These are phyloP conservation scores for Sitodiplosis mosellana DNA, from an alignment of 1,140 invertebrate genomes.

Conservation along the genomic window DNA sequence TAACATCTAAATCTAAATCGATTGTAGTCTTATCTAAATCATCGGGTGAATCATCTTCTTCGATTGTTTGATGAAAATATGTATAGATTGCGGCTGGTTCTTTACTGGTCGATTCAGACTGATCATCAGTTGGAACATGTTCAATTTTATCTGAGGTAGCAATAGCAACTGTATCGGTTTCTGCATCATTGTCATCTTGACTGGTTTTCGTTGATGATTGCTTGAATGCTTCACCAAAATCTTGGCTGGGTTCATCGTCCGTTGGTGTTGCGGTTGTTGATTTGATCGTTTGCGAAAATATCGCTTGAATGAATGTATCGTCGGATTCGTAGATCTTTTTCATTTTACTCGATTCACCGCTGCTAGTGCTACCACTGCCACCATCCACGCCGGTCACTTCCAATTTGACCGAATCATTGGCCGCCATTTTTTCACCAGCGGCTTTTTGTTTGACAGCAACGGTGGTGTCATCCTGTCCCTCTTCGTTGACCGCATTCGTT, in stretches of 20 bases:
- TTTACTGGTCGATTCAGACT: background rate
- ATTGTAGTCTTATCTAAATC: too few relatives aligned
- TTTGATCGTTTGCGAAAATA: slow-evolving; percentile 1
- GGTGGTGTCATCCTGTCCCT: too few relatives aligned
- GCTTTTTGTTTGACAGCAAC: too few relatives aligned
- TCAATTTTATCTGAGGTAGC: too few relatives aligned
- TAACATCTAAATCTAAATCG: too few relatives aligned
- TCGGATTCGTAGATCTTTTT: slow-evolving; percentile 1
- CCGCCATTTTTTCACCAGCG: too few relatives aligned
- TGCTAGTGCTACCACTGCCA: too few relatives aligned
- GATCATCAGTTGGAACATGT: too few relatives aligned
- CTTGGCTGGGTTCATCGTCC: background rate
- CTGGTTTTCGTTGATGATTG: background rate
- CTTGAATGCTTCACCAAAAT: background rate
- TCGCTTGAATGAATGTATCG: background rate
- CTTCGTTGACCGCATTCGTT: too few relatives aligned
- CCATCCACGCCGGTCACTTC: too few relatives aligned
- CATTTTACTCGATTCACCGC: background rate
- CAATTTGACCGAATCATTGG: too few relatives aligned
- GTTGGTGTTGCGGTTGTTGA: background rate
- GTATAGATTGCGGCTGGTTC: background rate
- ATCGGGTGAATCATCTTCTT: slow-evolving; percentile 1
- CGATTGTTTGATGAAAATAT: slow-evolving; percentile 5
- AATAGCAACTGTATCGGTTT: background rate
- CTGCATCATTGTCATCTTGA: background rate